Base-by-base conservation (phyloP, 2,113 vertebrate genomes). In the Cyanoderma ruficeps region DNA sequence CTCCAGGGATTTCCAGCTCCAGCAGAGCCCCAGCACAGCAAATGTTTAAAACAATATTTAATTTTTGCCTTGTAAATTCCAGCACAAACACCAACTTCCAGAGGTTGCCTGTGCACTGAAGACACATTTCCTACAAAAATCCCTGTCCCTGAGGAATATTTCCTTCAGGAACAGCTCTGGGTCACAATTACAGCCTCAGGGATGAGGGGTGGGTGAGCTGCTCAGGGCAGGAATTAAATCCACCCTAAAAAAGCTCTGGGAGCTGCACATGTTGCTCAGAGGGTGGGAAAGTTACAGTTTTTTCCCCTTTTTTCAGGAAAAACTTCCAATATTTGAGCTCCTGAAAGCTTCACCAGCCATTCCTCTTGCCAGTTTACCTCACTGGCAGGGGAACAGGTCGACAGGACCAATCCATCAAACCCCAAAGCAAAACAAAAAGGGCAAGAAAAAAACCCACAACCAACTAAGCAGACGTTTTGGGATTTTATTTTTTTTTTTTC, bases 101-200 rank as follows among this genome's bases (percentile, higher is more conserved):
- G 44, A 28, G 5, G 37, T 5, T 37, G 13, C 49, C 65, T 33
- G 8, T 22, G 37, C 68, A 61, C 27, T 46, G n/a, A n/a, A 47
- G 20, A 6, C 41, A 18, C 35, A 22, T 11, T 27, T 13, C 37
- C 59, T 33, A 2, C 18, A 31, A 49, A 72, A 72, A 50, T 19
- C 76, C 53, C 28, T 60, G n/a, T 64, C 24, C 61, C 69, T 0
- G 0, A 10, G 86, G 60, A 88, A 2, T 30, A 57, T 49, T 85
- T 30, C 52, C 68, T 46, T 23, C 0, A 2, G 67, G 68, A 77
- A 7, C 3, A 0, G 35, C 1, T 0, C 28, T 13, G 68, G 52
- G 21, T 17, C 30, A 8, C 56, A 89, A 68, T 49, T 35, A 8
- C 0, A 4, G 87, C 50, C 10, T 80, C 71, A 90, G 63, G 10